Base-by-base conservation (phyloP, 2,888 invertebrate species). In the Ctenicera cuprea region DNA sequence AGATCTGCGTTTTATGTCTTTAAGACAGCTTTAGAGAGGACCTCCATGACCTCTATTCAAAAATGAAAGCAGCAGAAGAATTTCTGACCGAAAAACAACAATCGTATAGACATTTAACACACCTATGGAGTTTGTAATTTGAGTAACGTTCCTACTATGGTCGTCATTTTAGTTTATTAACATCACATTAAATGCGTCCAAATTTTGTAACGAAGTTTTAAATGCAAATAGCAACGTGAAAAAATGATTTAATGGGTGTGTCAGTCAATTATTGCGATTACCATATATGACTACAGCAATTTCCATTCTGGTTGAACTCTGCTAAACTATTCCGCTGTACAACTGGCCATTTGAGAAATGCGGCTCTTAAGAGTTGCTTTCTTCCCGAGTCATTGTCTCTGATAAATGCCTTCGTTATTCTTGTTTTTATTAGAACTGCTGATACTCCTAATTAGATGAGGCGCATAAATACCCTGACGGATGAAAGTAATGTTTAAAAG, bases 321-420 rank as follows among this genome's bases (percentile, higher is more conserved):
- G 33, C 33, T 33, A 33, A 33, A 33, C 33, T 33, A 33, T 33
- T 33, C 33, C 5, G 33, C 33, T 33, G 33, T 33, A 33, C 33
- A 33, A 33, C 33, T 33, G 45, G 22, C 26, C 18, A n/a, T 45
- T 45, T 16, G 11, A 45, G 41, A 62, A 62, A 45, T 38, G 20
- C 62, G 62, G 20, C 30, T 30, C 62, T 62, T 62, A 43, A 52
- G 62, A 62, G 22, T 20, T 26, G 62, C 26, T 14, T 62, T 62
- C 62, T 62, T 62, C 43, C 62, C 22, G 11, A 62, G 62, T 43
- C 62, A 62, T 62, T 62, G 45, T 62, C 26, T 26, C 62, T 62
- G 62, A 62, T 62, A 62, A 62, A 62, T 62, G 62, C 62, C 45
- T 62, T 62, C 45, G 62, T 45, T 62, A 62, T 62, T 62, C 62